These are phyloP conservation scores for Meteorus colon DNA, from an alignment of 2,888 invertebrate species.

Conservation along the genomic window DNA sequence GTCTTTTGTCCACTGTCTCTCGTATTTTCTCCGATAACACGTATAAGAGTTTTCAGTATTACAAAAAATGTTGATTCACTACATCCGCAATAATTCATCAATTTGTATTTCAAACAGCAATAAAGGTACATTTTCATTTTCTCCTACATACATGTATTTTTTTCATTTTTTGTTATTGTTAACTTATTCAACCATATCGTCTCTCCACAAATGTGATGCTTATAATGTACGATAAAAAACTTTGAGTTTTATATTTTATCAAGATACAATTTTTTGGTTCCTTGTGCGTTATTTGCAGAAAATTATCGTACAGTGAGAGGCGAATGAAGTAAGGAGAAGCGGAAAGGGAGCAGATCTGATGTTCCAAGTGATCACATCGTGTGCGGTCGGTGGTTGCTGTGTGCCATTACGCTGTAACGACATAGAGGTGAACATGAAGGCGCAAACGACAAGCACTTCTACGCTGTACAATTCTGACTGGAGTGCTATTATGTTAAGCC, in stretches of 20 bases:
- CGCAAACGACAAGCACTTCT: slow-evolving; percentile 13
- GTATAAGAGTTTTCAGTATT: not conserved
- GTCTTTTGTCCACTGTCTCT: slow-evolving; percentile 23
- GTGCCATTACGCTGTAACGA: slow-evolving; percentile 53
- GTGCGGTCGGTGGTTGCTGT: slow-evolving; percentile 67
- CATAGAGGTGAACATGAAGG: slow-evolving; percentile 53
- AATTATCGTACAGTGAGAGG: slow-evolving; percentile 19
- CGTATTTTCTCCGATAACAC: slow-evolving; percentile 5
- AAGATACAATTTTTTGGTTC: slow-evolving; percentile 33
- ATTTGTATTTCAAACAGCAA: not conserved
- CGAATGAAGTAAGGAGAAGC: slow-evolving; percentile 47
- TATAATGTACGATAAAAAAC: too few species aligned
- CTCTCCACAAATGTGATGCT: not conserved
- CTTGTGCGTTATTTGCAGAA: slow-evolving; percentile 34
- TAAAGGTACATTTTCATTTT: not conserved
- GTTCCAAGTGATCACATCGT: slow-evolving; percentile 58
- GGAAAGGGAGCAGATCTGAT: slow-evolving; percentile 47
- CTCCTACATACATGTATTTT: slow-evolving; percentile 2
- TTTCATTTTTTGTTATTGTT: not conserved
- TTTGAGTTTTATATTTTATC: not conserved
- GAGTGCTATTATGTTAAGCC: not conserved
- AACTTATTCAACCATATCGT: too few species aligned
- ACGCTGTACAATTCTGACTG: not conserved
- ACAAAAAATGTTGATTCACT: not conserved
- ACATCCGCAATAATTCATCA: not conserved